Evolutionary conservation across 2,797 vertebrate genomes (phyloP).

Genomic region (Brachyalestes nurse): DNA sequence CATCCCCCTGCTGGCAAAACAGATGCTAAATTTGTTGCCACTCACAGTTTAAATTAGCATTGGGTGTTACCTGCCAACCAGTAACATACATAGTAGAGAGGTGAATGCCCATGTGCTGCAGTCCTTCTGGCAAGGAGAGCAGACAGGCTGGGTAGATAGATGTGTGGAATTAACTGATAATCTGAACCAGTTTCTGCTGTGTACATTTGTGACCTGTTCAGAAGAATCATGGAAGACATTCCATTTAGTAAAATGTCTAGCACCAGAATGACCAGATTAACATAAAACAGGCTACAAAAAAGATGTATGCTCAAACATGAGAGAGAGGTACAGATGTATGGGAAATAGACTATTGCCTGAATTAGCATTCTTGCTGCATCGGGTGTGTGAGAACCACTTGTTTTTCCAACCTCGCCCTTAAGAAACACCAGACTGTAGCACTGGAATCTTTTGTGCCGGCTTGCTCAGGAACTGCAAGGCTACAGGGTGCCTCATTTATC

Average conservation of each 20-base stretch:
- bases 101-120: not conserved
- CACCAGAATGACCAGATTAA: not conserved
- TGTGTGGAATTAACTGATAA: too few species aligned
- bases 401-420: conserved; percentile 5
- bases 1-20: not conserved
- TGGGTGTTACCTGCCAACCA: not conserved
- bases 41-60: not conserved
- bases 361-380: not conserved
- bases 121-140: too few species aligned
- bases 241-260: too few species aligned
- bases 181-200: too few species aligned
- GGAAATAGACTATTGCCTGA: not conserved
- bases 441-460: conserved; percentile 10
- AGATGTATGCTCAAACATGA: not conserved
- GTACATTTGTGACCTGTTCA: too few species aligned
- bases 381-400: not conserved
- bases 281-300: not conserved
- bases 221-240: too few species aligned
- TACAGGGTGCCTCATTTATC: not conserved
- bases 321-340: too few species aligned
- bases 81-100: not conserved
- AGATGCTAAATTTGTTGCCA: not conserved
- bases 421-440: conserved; percentile 8
- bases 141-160: too few species aligned
- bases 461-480: conserved; percentile 1